Percentiles rank a stretch among this genome's conserved stretches.
Conservation (phyloP, 1,140 invertebrate genomes). For the Drosophila busckii region DNA sequence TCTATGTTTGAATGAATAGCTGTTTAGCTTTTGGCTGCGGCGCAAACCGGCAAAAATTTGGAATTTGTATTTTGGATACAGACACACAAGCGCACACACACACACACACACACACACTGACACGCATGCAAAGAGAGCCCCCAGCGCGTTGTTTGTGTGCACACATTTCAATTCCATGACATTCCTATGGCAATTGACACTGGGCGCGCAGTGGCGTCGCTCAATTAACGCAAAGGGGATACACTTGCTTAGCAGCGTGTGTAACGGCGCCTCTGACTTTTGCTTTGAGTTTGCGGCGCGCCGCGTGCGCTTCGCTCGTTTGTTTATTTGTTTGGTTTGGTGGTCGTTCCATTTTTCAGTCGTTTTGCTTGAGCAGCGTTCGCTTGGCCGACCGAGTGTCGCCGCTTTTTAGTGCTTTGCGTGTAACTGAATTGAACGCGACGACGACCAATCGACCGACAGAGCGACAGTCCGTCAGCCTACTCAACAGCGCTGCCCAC, state of each 20-base stretch:
- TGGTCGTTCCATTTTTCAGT: slow-evolving; percentile 40
- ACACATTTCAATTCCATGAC: slow-evolving; percentile 24
- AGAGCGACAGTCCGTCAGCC: slow-evolving; percentile 12
- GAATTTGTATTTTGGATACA: slow-evolving; percentile 3
- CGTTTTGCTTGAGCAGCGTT: slow-evolving; percentile 47
- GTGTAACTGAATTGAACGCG: slow-evolving; percentile 59
- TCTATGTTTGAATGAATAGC: neutral
- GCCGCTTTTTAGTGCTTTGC: slow-evolving; percentile 52
- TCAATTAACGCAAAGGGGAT: too few relatives aligned
- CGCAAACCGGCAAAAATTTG: slow-evolving; percentile 22
- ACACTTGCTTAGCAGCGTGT: too few relatives aligned
- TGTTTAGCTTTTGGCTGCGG: slow-evolving; percentile 18
- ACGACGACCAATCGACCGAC: slow-evolving; percentile 17
- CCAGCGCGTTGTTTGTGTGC: neutral
- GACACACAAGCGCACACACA: too few relatives aligned
- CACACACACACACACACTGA: too few relatives aligned
- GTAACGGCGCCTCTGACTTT: neutral
- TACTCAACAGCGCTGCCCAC: slow-evolving; percentile 28
- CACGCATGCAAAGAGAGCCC: too few relatives aligned
- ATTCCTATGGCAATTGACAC: slow-evolving; percentile 4
- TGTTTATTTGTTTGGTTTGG: slow-evolving; percentile 66
- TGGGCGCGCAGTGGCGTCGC: slow-evolving; percentile 27
- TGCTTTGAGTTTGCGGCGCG: neutral
- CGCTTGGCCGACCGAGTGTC: slow-evolving; percentile 40
- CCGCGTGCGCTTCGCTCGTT: slow-evolving; percentile 4